A percentile compares a stretch with the other conserved stretches of the same genome.
These are phyloP conservation scores for Pristis pectinata DNA, from an alignment of 2,797 vertebrate species.

Conservation along the genomic window DNA sequence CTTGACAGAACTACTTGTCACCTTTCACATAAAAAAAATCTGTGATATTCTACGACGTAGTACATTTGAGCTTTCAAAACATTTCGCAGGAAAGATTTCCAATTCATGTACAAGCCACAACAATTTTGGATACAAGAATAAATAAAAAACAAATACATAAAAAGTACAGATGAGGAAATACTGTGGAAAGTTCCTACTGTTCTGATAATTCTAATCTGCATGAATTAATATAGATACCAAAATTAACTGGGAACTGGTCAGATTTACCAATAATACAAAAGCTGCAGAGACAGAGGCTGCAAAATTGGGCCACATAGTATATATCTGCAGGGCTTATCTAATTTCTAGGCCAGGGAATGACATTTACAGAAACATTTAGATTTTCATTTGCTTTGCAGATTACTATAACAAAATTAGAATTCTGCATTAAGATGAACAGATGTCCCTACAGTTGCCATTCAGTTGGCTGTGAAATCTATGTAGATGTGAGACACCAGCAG, in stretches of 20 bases:
- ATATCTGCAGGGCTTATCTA: not conserved
- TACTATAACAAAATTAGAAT: not conserved
- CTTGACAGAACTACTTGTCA: not conserved
- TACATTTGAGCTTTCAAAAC: not conserved
- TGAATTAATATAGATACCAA: not conserved
- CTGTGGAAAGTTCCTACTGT: not conserved
- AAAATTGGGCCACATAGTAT: not conserved
- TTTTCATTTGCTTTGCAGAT: constrained; percentile 20
- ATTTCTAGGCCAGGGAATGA: not conserved
- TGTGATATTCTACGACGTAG: not conserved
- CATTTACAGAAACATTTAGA: constrained; percentile 18
- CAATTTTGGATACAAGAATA: not conserved
- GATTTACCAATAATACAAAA: not conserved
- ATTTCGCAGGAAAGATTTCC: not conserved
- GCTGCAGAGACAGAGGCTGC: not conserved
- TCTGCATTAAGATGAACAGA: not conserved
- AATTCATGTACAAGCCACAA: not conserved
- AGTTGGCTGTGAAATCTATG: not conserved
- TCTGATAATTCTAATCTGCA: not conserved
- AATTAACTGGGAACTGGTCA: not conserved
- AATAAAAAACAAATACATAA: not conserved
- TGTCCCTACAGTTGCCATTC: not conserved
- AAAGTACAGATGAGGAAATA: not conserved
- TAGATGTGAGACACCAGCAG: not conserved
- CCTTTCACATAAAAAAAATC: not conserved